phyloP scores from a whole-genome alignment of 2,888 invertebrate species.

The Teleiodes luculella region DNA sequence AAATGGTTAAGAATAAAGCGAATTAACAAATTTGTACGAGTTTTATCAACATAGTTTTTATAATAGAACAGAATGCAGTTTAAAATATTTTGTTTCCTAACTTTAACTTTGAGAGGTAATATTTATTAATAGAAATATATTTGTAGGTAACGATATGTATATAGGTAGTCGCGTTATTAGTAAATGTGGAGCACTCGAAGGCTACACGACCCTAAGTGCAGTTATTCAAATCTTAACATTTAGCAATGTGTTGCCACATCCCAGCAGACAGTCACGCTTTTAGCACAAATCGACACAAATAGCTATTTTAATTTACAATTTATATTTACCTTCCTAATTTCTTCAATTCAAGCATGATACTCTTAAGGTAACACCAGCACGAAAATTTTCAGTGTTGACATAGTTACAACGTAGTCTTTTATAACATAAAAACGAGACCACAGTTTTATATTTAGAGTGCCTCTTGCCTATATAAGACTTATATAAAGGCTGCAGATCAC shows the following conservation, averaged over 20 bases:
- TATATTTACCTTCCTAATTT: slow-evolving; percentile 43
- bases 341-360: slow-evolving; percentile 56
- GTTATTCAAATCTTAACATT: slow-evolving; percentile 80
- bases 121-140: slow-evolving; percentile 82
- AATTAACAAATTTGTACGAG: slow-evolving; percentile 76
- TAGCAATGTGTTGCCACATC: slow-evolving; percentile 61
- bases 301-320: slow-evolving; percentile 16
- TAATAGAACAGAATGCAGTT: slow-evolving; percentile 73
- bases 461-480: slow-evolving; percentile 81
- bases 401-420: slow-evolving; percentile 71
- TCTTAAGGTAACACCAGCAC: slow-evolving; percentile 66
- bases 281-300: slow-evolving; percentile 55
- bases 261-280: slow-evolving; percentile 68
- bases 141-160: slow-evolving; percentile 78
- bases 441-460: slow-evolving; percentile 82
- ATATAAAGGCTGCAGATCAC: slow-evolving; percentile 80
- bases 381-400: slow-evolving; percentile 65
- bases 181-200: slow-evolving; percentile 46
- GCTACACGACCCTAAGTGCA: slow-evolving; percentile 69
- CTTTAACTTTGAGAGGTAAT: slow-evolving; percentile 81
- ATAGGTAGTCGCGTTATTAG: slow-evolving; percentile 66
- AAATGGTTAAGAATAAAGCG: slow-evolving; percentile 65
- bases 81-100: slow-evolving; percentile 78
- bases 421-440: slow-evolving; percentile 74
- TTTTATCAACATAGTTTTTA: slow-evolving; percentile 78